phyloP scores from a whole-genome alignment of 2,113 vertebrate genomes.

The Chaetops frenatus region DNA sequence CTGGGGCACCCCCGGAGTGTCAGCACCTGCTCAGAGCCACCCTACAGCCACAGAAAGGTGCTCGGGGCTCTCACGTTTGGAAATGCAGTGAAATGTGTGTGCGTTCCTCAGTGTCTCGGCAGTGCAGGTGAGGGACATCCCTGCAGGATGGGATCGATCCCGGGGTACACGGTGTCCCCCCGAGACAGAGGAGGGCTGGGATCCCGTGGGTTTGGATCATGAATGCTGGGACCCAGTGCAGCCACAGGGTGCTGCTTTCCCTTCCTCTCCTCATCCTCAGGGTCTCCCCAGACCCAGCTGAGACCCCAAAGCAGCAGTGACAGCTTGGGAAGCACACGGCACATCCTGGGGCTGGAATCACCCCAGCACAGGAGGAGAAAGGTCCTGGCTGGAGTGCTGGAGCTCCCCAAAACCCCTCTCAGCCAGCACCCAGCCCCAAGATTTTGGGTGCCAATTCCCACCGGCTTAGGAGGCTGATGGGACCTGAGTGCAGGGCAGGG shows the following conservation, averaged over 20 bases:
- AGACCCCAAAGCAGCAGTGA: rapidly evolving
- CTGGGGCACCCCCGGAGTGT: background rate
- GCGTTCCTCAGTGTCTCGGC: rapidly evolving
- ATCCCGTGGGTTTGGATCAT: rapidly evolving
- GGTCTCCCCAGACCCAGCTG: background rate
- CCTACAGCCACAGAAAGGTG: rapidly evolving
- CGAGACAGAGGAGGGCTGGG: background rate
- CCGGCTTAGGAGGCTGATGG: background rate
- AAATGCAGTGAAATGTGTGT: rapidly evolving
- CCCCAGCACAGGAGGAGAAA: background rate
- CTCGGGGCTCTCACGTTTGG: background rate
- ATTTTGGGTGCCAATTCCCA: background rate
- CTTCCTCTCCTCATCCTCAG: background rate
- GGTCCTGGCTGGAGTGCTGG: background rate
- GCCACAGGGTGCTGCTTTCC: background rate
- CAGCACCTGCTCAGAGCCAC: background rate
- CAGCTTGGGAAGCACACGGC: rapidly evolving
- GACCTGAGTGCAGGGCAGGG: rapidly evolving
- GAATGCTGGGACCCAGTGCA: background rate
- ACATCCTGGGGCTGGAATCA: background rate
- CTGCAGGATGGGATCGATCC: rapidly evolving
- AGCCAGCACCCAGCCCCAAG: background rate
- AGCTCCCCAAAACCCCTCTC: background rate
- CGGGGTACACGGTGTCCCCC: rapidly evolving
- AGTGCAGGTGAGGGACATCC: background rate